These are phyloP conservation scores for Sarcophaga peregrina DNA, from an alignment of 1,140 invertebrate species.

Conservation along the genomic window DNA sequence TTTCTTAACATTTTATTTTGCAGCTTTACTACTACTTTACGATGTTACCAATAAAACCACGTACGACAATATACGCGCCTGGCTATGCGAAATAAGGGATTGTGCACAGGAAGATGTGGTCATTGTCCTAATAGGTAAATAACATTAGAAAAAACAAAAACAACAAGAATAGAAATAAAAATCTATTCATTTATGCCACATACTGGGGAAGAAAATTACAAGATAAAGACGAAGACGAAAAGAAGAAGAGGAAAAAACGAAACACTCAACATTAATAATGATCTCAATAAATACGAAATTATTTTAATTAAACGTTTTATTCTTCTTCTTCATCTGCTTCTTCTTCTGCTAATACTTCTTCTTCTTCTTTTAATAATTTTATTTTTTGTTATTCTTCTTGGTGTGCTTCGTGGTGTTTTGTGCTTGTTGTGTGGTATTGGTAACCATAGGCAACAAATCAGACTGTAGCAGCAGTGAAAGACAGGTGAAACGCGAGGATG, in stretches of 20 bases:
- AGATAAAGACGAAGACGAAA: too few species aligned
- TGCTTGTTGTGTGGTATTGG: background rate
- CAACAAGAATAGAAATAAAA: too few species aligned
- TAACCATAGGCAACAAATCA: slow-evolving; percentile 81
- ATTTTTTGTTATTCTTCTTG: background rate
- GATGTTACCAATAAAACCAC: slow-evolving; percentile 91
- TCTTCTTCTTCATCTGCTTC: background rate
- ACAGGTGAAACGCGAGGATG: slow-evolving; percentile 81
- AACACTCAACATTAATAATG: too few species aligned
- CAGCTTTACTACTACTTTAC: slow-evolving; percentile 88
- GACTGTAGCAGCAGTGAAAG: slow-evolving; percentile 80
- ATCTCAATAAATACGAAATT: slow-evolving; percentile 12
- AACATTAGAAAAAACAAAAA: background rate
- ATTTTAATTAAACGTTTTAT: slow-evolving; percentile 7
- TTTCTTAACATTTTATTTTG: background rate
- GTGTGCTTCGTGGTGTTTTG: background rate
- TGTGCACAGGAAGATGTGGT: slow-evolving; percentile 89
- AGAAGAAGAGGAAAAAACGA: too few species aligned
- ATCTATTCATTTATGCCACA: too few species aligned
- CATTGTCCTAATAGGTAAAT: slow-evolving; percentile 87
- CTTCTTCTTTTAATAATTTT: background rate
- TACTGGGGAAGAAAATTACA: too few species aligned
- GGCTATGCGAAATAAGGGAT: slow-evolving; percentile 87
- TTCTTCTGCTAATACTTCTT: background rate
- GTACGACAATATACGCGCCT: slow-evolving; percentile 88